A percentile compares a stretch with the other conserved stretches of the same genome.
Conservation (phyloP, 2,888 invertebrate species). For the Aleiodes leptofemur region DNA sequence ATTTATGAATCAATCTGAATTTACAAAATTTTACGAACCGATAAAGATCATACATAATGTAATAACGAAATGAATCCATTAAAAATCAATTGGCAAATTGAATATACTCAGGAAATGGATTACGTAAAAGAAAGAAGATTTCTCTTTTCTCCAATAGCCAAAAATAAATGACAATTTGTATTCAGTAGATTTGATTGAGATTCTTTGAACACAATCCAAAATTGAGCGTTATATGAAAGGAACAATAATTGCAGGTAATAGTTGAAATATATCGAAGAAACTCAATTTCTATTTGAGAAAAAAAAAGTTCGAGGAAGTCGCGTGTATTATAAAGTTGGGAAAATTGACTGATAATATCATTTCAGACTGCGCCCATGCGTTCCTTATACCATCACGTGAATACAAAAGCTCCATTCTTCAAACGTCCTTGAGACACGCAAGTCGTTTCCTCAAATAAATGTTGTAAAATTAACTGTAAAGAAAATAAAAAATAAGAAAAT, state of each 20-base stretch:
- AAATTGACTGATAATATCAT: slow-evolving; percentile 50
- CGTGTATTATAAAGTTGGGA: slow-evolving; percentile 43
- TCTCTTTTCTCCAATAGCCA: too few species aligned
- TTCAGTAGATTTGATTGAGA: too few species aligned
- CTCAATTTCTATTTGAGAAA: slow-evolving; percentile 31
- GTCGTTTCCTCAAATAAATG: slow-evolving; percentile 24
- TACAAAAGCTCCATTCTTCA: slow-evolving; percentile 30
- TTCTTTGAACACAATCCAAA: too few species aligned
- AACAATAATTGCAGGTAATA: neutral
- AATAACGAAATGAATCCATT: too few species aligned
- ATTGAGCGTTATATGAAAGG: neutral
- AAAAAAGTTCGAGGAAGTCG: slow-evolving; percentile 43
- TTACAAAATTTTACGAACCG: too few species aligned
- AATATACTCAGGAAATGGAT: too few species aligned
- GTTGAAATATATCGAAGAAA: slow-evolving; percentile 35
- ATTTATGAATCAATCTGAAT: too few species aligned
- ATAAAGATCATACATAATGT: too few species aligned
- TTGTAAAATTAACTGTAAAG: slow-evolving; percentile 25
- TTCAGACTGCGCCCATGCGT: slow-evolving; percentile 40
- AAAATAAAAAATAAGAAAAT: slow-evolving; percentile 16
- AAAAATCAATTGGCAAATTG: too few species aligned
- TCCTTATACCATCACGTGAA: slow-evolving; percentile 27
- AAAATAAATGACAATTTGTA: too few species aligned
- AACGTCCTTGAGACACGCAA: slow-evolving; percentile 48
- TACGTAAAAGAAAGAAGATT: too few species aligned